These are phyloP conservation scores for Pherbina coryleti DNA, from an alignment of 2,888 invertebrate species.

Conservation along the genomic window DNA sequence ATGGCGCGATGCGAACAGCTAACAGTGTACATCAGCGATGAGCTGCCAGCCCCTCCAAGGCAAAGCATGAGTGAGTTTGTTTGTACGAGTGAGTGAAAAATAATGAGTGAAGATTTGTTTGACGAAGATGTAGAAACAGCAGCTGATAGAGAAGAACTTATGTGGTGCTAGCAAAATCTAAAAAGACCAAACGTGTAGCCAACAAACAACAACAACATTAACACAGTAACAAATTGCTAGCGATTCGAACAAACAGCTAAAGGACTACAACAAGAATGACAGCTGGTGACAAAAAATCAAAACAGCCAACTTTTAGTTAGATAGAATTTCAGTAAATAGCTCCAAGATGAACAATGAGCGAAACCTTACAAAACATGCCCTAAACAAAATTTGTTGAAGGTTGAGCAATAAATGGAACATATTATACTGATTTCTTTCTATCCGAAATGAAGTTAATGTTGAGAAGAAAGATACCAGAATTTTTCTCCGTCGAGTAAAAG, in stretches of 20 bases:
- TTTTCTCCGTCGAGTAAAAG: no score
- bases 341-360: no score
- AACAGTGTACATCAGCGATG: neutral
- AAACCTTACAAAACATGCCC: no score
- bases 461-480: no score
- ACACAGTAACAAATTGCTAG: conserved; percentile 26
- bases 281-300: neutral
- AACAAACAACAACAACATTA: neutral
- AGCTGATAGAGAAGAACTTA: neutral
- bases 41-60: neutral
- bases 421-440: no score
- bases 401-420: no score
- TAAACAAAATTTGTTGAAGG: no score
- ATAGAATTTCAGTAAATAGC: no score
- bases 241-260: neutral
- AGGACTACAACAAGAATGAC: neutral
- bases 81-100: conserved; percentile 6
- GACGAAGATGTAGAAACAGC: neutral
- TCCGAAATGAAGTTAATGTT: no score
- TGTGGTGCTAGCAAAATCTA: neutral
- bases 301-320: no score
- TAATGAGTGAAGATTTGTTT: conserved; percentile 19
- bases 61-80: neutral
- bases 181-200: neutral
- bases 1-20: neutral